Conservation (phyloP, 1,140 invertebrate genomes). For the Zeugodacus cucurbitae region DNA sequence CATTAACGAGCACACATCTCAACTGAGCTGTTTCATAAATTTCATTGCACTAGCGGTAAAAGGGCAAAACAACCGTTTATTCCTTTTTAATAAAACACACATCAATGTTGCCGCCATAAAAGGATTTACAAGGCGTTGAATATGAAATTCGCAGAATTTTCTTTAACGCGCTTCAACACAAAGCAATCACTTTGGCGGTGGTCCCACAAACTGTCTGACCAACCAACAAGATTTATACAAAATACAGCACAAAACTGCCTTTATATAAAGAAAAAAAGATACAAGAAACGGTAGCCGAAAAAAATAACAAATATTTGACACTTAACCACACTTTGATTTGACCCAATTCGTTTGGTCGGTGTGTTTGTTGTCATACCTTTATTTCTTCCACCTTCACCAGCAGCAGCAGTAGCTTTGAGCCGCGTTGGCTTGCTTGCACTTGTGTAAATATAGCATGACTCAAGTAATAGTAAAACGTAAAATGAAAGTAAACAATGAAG, state of each 20-base stretch:
- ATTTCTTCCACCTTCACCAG: not conserved
- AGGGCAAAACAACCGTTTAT: not conserved
- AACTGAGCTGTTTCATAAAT: not conserved
- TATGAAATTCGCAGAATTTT: not conserved
- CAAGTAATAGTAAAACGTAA: not conserved
- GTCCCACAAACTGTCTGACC: not conserved
- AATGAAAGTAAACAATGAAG: not conserved
- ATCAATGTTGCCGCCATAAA: not conserved
- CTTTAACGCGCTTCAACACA: not conserved
- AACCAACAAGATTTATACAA: not conserved
- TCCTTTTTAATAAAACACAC: not conserved
- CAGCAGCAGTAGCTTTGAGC: not conserved
- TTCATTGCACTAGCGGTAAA: not conserved
- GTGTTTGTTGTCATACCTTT: not conserved
- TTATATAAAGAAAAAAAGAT: not conserved
- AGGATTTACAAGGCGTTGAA: not conserved
- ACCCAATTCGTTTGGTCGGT: not conserved
- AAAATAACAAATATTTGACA: not conserved
- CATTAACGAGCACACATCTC: not conserved
- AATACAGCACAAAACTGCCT: not conserved
- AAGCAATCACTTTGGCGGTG: conserved; percentile 13
- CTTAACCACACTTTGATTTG: conserved; percentile 22
- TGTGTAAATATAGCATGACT: not conserved
- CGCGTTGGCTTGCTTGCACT: not conserved
- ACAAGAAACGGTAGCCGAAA: not conserved